Conservation (phyloP, 1,140 invertebrate genomes). For the Pachypeltis micranthus region DNA sequence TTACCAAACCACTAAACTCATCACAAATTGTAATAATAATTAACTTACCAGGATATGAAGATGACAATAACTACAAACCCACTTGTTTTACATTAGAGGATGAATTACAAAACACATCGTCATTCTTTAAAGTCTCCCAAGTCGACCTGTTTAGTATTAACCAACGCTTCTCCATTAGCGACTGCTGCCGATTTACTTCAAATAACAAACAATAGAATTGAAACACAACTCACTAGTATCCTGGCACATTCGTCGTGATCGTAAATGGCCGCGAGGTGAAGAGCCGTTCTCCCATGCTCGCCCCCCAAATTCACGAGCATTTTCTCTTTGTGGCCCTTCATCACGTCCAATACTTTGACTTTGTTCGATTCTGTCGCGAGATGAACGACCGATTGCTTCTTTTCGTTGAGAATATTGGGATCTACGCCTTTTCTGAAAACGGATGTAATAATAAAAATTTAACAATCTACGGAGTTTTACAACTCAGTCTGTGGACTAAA, state of each 20-base stretch:
- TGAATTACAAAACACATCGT: no score
- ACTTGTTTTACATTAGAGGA: no score
- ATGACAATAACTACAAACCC: no score
- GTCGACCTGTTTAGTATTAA: no score
- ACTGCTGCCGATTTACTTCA: no score
- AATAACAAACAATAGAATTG: neutral
- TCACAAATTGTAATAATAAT: no score
- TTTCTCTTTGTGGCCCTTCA: conserved; percentile 50
- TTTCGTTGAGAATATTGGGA: conserved; percentile 56
- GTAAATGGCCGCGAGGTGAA: conserved; percentile 69
- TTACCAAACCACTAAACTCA: neutral
- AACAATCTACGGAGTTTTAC: no score
- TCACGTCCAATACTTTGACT: conserved; percentile 49
- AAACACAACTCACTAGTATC: conserved; percentile 50
- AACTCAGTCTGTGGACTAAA: no score
- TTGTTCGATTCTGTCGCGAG: conserved; percentile 64
- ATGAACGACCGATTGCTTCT: conserved; percentile 64
- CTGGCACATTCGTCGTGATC: conserved; percentile 66
- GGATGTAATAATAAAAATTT: neutral
- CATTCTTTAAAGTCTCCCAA: no score
- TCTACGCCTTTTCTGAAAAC: conserved; percentile 46
- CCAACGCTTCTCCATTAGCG: no score
- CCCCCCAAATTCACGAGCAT: conserved; percentile 60
- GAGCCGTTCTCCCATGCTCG: conserved; percentile 63
- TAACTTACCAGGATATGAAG: no score